phyloP scores from a whole-genome alignment of 2,797 vertebrate species.

The Gambelia wislizenii region DNA sequence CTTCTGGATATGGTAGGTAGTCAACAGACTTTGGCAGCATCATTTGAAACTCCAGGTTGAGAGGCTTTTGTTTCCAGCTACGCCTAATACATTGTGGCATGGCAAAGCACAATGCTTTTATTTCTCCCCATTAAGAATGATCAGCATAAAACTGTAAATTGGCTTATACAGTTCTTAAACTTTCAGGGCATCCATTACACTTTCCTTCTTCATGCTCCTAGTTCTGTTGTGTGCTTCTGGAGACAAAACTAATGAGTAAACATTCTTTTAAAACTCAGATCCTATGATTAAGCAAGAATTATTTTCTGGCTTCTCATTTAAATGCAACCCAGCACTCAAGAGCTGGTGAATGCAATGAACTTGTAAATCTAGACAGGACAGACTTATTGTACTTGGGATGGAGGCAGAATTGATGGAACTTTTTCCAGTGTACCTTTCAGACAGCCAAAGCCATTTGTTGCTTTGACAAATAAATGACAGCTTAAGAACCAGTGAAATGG shows the following conservation, averaged over 20 bases:
- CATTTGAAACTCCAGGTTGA: neutral
- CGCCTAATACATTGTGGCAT: constrained; percentile 7
- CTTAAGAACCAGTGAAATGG: constrained; percentile 69
- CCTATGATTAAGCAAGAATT: constrained; percentile 41
- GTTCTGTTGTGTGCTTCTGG: neutral
- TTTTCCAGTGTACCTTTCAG: constrained; percentile 53
- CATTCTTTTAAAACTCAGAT: constrained; percentile 61
- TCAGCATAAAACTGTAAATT: constrained; percentile 9
- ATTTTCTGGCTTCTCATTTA: neutral
- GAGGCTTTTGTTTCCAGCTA: neutral
- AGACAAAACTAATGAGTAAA: constrained; percentile 57
- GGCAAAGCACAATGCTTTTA: neutral
- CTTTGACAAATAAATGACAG: constrained; percentile 71
- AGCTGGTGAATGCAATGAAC: constrained; percentile 64
- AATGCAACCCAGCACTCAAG: constrained; percentile 29
- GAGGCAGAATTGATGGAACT: constrained; percentile 60
- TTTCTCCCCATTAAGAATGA: neutral
- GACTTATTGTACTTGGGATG: constrained; percentile 61
- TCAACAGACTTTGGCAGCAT: neutral
- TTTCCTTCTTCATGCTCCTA: neutral
- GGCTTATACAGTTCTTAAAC: neutral
- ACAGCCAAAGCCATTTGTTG: constrained; percentile 59
- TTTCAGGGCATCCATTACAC: constrained; percentile 2
- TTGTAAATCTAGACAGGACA: constrained; percentile 43
- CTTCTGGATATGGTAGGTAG: constrained; percentile 86